Percentiles rank a stretch among this genome's conserved stretches.
phyloP scores from a whole-genome alignment of 1,140 invertebrate genomes.

The Cherax destructor region DNA sequence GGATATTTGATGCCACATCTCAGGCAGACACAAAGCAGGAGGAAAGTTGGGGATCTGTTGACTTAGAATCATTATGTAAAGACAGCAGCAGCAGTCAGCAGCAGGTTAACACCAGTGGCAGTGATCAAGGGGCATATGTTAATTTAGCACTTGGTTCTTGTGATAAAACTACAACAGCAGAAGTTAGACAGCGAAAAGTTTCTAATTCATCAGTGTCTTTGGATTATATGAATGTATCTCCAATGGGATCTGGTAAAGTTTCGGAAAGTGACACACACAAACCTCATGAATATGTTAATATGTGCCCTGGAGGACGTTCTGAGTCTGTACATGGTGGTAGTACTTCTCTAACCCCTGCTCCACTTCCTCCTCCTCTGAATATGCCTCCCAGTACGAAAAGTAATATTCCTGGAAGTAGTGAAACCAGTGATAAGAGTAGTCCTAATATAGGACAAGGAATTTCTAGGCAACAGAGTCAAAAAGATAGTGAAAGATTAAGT shows the following conservation, averaged over 20 bases:
- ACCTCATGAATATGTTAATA: conserved; percentile 55
- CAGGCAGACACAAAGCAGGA: conserved; percentile 35
- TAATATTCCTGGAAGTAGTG: conserved; percentile 9
- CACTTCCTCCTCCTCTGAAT: conserved; percentile 7
- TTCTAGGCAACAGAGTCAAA: conserved; percentile 34
- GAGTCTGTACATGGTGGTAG: background rate
- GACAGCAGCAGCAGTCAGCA: conserved; percentile 11
- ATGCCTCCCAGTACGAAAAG: conserved; percentile 14
- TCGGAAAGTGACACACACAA: conserved; percentile 33
- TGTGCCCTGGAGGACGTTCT: conserved; percentile 57
- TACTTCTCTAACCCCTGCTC: conserved; percentile 19
- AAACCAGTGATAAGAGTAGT: conserved; percentile 7
- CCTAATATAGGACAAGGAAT: conserved; percentile 17
- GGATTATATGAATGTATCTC: conserved; percentile 57
- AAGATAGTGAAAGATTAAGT: conserved; percentile 38
- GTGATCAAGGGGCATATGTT: conserved; percentile 58
- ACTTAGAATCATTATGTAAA: conserved; percentile 16
- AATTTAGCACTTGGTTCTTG: conserved; percentile 40
- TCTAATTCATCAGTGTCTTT: conserved; percentile 36
- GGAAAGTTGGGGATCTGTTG: conserved; percentile 30
- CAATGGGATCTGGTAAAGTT: conserved; percentile 37
- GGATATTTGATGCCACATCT: conserved; percentile 36
- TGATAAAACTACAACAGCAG: conserved; percentile 31
- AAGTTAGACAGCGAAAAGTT: conserved; percentile 53
- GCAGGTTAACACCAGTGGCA: background rate